A percentile compares a stretch with the other conserved stretches of the same genome.
Evolutionary conservation across 2,113 vertebrate genomes (phyloP).

Genomic region (Petrocephalus zakoni): DNA sequence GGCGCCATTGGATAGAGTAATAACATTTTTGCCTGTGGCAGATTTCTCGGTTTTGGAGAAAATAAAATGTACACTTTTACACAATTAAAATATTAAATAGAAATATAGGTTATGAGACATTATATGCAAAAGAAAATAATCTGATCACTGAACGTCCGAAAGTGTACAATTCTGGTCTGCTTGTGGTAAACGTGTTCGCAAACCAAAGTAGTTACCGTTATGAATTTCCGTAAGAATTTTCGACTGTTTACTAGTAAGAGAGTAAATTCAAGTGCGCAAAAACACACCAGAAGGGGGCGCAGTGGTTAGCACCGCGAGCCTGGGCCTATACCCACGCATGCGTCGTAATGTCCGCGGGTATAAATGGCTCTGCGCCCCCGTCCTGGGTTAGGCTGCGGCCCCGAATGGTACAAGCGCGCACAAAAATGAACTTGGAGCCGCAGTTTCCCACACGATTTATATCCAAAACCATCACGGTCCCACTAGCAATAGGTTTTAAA

Average conservation of each 20-base stretch:
- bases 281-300: neutral
- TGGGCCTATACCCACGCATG: neutral
- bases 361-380: neutral
- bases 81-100: neutral
- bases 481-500: neutral
- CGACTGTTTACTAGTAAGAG: neutral
- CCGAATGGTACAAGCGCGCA: neutral
- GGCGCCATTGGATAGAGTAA: conserved; percentile 1
- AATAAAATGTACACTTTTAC: neutral
- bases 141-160: neutral
- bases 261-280: neutral
- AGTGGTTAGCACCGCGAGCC: neutral
- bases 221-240: neutral
- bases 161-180: neutral
- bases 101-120: neutral
- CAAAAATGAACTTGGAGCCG: neutral
- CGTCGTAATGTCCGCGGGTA: neutral
- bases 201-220: neutral
- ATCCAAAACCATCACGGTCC: neutral
- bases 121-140: neutral
- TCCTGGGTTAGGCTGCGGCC: neutral
- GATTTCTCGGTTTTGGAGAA: neutral
- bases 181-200: neutral
- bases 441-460: neutral
- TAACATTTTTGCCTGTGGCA: neutral